A percentile compares a stretch with the other conserved stretches of the same genome.
These are phyloP conservation scores for Rhinolophus ferrumequinum DNA, from an alignment of 2,113 vertebrate species.

Conservation along the genomic window DNA sequence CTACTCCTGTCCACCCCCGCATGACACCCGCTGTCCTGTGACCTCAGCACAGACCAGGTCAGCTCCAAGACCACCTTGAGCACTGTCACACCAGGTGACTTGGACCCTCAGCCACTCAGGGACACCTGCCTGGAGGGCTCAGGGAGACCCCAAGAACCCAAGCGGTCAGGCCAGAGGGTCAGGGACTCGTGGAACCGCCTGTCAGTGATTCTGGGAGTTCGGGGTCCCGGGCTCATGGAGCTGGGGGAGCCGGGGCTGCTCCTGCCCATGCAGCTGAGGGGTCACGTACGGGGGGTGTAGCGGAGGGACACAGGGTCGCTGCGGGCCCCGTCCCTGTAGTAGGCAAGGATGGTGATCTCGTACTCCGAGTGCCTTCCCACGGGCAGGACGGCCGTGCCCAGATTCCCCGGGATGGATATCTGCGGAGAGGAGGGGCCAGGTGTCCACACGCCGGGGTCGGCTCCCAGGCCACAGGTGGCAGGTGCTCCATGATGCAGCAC, in stretches of 20 bases:
- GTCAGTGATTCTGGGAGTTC: neutral
- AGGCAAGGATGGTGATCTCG: constrained; percentile 94
- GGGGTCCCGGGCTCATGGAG: no score
- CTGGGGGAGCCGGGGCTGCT: neutral
- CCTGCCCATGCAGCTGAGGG: neutral
- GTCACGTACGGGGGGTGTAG: constrained; percentile 93
- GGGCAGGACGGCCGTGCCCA: constrained; percentile 87
- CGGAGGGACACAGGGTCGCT: constrained; percentile 91
- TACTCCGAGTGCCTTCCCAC: constrained; percentile 92
- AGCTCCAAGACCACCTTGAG: neutral
- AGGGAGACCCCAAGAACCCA: neutral
- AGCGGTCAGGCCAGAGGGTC: neutral
- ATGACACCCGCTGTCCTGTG: rapidly evolving
- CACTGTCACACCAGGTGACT: neutral
- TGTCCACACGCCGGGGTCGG: rapidly evolving
- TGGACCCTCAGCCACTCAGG: neutral
- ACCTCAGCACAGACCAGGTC: rapidly evolving
- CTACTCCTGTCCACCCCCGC: neutral
- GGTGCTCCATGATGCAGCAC: neutral
- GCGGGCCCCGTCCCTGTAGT: constrained; percentile 92
- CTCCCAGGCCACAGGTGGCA: neutral
- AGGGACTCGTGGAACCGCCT: neutral
- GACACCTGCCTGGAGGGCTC: neutral
- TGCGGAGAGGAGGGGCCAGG: constrained; percentile 68
- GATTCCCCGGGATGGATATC: constrained; percentile 89